Base-by-base conservation (phyloP, 2,888 invertebrate species). In the Branchinecta sandiegonensis region DNA sequence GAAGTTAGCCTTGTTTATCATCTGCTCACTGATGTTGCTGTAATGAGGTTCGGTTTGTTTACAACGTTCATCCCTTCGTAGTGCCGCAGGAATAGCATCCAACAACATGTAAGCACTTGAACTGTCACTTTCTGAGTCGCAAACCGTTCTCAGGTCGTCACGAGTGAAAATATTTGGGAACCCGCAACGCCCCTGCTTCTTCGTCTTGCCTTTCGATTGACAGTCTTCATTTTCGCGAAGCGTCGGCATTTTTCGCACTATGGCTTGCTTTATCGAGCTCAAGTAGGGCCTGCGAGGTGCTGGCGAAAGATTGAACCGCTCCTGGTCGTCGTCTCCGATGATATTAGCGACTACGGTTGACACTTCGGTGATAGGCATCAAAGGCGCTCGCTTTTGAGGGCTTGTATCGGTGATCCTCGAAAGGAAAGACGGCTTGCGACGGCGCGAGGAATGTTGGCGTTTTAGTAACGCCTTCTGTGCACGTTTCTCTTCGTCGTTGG, bases 51-150 rank as follows among this genome's bases (percentile, higher is more conserved):
- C 63, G n/a, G n/a, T 56, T 17, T 56, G n/a, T 56, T 56, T 56
- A 23, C 14, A 56, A 11, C 14, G 63, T 66, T 66, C 47, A 1
- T 66, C 46, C 47, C n/a, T 37, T 66, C 47, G 17, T 23, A 66
- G n/a, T 7, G 68, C 70, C 1, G 68, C 70, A 6, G 70, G 70
- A 46, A 70, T 70, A 50, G 66, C 48, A 13, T 70, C 70, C 65
- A 70, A 47, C 46, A 66, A 66, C 70, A 70, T 70, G 67, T 70
- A 70, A 46, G 68, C 56, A 48, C 70, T 70, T 66, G 68, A 68
- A 46, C 64, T 66, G 46, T 70, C 68, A 64, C 65, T 66, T 13
- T 56, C 69, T n/a, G 65, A 64, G 14, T 50, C 37, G 13, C 48
- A 14, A 1, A 66, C n/a, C 9, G 23, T 37, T 48, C 48, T 48